Base-by-base conservation (phyloP, 2,888 invertebrate species). In the Lordiphosa andalusiaca region DNA sequence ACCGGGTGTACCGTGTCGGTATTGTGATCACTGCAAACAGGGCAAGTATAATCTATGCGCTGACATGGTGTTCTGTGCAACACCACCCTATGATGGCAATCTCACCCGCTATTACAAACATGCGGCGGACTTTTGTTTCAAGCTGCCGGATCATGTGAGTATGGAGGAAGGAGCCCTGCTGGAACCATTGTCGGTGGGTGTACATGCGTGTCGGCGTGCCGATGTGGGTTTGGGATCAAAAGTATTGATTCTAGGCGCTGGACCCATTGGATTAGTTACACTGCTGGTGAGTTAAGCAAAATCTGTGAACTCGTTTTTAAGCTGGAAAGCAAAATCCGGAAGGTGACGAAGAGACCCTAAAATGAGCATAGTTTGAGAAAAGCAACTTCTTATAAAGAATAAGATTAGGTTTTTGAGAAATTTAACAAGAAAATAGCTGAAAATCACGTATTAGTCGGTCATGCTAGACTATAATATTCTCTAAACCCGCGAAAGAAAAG, bases 131-230 rank as follows among this genome's bases (percentile, higher is more conserved):
- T 96, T 95, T 89, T 96, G 96, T 85, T 94, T 91, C 90, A 96
- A 96, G 88, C 90, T 99, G 16, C 98, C 98, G 0, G 94, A 96
- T 78, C 93, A 97, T 89, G 94, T 99, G 44, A 92, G 92, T 0
- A 93, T 96, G 90, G 98, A 98, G 86, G 98, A 99, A 88, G 98
- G 97, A 2, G 98, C 98, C 0, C 87, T 99, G 0, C 89, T 98
- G 70, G 98, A 99, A 88, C 99, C 99, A 0, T 90, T 99, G 9
- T 93, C 97, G 0, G 98, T 98, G 33, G 98, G 95, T 6, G 95
- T 98, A 0, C 97, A 98, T 90, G 97, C 98, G 52, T 98, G 98
- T 82, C 92, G 94, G 50, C 93, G 97, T 71, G 98, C 94, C 10
- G 92, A 93, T 3, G 92, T 99, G 12, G 90, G 91, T 0, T 91